A percentile compares a stretch with the other conserved stretches of the same genome.
These are phyloP conservation scores for Propithecus deckenii DNA, from an alignment of 2,797 vertebrate species.

Conservation along the genomic window DNA sequence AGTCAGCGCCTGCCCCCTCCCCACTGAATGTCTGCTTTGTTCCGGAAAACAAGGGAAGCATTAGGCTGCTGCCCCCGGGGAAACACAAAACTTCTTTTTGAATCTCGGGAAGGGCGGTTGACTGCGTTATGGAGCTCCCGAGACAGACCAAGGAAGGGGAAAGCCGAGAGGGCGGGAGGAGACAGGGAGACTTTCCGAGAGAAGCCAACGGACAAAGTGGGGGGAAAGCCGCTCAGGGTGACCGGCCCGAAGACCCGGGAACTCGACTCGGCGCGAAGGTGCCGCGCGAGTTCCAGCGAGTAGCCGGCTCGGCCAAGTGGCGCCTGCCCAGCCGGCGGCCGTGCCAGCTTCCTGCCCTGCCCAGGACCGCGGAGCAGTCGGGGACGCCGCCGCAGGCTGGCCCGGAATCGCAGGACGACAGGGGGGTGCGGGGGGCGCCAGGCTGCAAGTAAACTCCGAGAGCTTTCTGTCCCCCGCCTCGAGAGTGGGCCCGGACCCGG, in stretches of 20 bases:
- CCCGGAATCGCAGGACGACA: slow-evolving; percentile 36
- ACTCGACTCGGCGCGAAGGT: slow-evolving; percentile 63
- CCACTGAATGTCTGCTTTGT: slow-evolving; percentile 87
- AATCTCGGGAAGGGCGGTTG: slow-evolving; percentile 81
- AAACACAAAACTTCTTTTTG: slow-evolving; percentile 87
- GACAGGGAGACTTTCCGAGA: slow-evolving; percentile 63
- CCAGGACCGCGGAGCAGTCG: slow-evolving; percentile 74
- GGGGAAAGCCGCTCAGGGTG: slow-evolving; percentile 10
- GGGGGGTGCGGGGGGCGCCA: background rate
- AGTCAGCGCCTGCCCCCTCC: slow-evolving; percentile 75
- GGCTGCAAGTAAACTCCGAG: slow-evolving; percentile 47
- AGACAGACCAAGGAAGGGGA: slow-evolving; percentile 58
- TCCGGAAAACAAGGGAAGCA: slow-evolving; percentile 85
- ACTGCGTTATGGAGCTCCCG: slow-evolving; percentile 79
- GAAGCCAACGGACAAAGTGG: background rate
- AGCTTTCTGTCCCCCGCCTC: slow-evolving; percentile 13
- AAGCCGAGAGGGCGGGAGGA: slow-evolving; percentile 53
- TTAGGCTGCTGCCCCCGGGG: slow-evolving; percentile 84
- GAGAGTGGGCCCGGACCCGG: background rate
- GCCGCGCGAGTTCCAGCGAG: slow-evolving; percentile 63
- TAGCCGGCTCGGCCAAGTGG: slow-evolving; percentile 63
- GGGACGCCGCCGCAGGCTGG: slow-evolving; percentile 70
- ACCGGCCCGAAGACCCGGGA: slow-evolving; percentile 42
- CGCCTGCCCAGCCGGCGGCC: slow-evolving; percentile 77
- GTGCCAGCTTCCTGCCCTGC: slow-evolving; percentile 83